Conservation (phyloP, 2,888 invertebrate genomes). For the Sarcophaga variegata region DNA sequence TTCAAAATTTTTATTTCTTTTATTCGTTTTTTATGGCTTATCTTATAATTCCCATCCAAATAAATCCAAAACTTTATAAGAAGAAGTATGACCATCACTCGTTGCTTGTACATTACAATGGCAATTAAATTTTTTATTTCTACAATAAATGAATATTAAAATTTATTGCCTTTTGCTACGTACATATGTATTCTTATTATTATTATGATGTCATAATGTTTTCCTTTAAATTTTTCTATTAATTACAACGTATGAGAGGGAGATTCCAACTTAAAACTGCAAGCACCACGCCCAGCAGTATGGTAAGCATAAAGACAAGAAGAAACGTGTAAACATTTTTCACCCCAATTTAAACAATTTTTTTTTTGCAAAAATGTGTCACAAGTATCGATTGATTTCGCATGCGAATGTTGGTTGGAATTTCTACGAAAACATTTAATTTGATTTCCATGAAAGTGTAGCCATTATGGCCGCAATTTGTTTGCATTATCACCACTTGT, state of each 20-base stretch:
- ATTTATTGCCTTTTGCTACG: not conserved
- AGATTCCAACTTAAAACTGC: too few species aligned
- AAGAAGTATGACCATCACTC: not conserved
- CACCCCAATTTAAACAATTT: too few species aligned
- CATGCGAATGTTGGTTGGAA: not conserved
- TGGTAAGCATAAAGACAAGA: too few species aligned
- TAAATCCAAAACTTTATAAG: too few species aligned
- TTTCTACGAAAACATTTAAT: constrained; percentile 23
- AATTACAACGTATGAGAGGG: too few species aligned
- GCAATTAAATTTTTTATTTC: not conserved
- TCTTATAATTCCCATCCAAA: too few species aligned
- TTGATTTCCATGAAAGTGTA: constrained; percentile 26
- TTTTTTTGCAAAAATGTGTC: not conserved
- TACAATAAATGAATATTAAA: not conserved
- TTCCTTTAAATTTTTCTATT: not conserved
- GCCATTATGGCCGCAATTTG: constrained; percentile 23
- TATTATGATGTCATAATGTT: not conserved
- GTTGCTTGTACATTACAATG: not conserved
- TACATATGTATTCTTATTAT: not conserved
- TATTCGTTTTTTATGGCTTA: too few species aligned
- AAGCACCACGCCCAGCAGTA: too few species aligned
- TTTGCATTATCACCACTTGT: constrained; percentile 13
- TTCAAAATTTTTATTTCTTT: too few species aligned
- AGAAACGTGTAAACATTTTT: too few species aligned
- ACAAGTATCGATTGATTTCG: constrained; percentile 29